Conservation (phyloP, 2,113 vertebrate genomes). For the Corvus cornix region DNA sequence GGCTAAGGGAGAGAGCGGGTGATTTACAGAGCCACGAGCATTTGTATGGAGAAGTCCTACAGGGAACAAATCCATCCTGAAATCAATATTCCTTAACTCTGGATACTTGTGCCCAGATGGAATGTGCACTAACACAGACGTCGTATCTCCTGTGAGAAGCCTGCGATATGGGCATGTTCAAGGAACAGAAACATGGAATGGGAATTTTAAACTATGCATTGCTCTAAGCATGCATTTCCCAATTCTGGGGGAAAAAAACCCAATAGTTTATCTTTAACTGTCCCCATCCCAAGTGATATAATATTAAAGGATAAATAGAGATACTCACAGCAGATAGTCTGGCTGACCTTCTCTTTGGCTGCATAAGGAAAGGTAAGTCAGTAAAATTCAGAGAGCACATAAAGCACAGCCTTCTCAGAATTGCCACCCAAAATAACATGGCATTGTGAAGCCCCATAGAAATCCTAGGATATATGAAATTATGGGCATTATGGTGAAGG, state of each 20-base stretch:
- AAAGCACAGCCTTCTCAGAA: neutral
- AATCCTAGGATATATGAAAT: neutral
- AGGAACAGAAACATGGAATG: accelerated
- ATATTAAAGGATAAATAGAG: neutral
- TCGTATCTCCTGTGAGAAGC: neutral
- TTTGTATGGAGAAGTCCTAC: neutral
- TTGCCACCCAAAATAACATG: neutral
- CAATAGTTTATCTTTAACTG: accelerated
- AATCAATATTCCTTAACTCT: neutral
- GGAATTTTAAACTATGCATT: neutral
- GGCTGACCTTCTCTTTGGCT: conserved; percentile 95
- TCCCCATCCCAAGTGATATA: neutral
- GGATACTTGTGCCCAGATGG: neutral
- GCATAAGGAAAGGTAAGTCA: conserved; percentile 52
- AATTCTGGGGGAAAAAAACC: accelerated
- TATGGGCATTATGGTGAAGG: accelerated
- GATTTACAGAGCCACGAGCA: neutral
- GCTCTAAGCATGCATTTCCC: neutral
- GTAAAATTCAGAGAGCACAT: neutral
- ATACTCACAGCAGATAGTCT: conserved; percentile 92
- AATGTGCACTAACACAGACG: neutral
- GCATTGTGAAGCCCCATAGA: accelerated
- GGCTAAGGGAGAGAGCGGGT: neutral
- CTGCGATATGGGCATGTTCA: neutral
- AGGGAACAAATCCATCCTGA: neutral